Base-by-base conservation (phyloP, 2,888 invertebrate genomes). In the Ellobium chinense region DNA sequence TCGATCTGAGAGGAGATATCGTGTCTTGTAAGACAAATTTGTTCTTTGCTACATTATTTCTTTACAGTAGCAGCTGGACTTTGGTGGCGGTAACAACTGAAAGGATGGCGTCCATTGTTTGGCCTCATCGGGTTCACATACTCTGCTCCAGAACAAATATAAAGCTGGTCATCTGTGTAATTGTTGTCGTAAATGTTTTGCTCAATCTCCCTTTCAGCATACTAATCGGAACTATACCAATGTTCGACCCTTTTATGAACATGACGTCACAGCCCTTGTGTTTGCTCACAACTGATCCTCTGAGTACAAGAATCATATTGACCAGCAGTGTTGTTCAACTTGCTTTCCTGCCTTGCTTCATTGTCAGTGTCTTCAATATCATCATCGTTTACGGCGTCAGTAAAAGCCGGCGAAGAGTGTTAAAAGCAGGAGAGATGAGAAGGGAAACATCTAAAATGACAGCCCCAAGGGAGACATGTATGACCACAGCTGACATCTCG, bases 61-160 rank as follows among this genome's bases (percentile, higher is more conserved):
- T 72, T 4, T 58, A 72, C 31, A 56, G n/a, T 1, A 72, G 72
- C 12, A 58, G 34, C 21, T 72, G 72, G 72, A 72, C 72, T 7
- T 21, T 72, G n/a, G 31, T 72, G 3, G 36, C 36, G 1, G 58
- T 56, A 1, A 72, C 72, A 36, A 72, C 58, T 46, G 34, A 56
- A 72, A 31, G 69, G 4, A 56, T 58, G 12, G 24, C 56, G 5
- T 54, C 58, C 34, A 31, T 72, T 1, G 34, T 54, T 31, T 31
- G n/a, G 34, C 70, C 70, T n/a, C 56, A 70, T 21, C 24, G 14
- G n/a, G 54, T 70, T 21, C 29, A n/a, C 34, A 21, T 31, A 29
- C 1, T n/a, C n/a, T 21, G 54, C 5, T 9, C 12, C 1, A 21
- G 24, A 1, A 56, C n/a, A 9, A 46, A n/a, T 18, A 56, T n/a